These are phyloP conservation scores for Gryllus longicercus DNA, from an alignment of 2,888 invertebrate species.

Conservation along the genomic window DNA sequence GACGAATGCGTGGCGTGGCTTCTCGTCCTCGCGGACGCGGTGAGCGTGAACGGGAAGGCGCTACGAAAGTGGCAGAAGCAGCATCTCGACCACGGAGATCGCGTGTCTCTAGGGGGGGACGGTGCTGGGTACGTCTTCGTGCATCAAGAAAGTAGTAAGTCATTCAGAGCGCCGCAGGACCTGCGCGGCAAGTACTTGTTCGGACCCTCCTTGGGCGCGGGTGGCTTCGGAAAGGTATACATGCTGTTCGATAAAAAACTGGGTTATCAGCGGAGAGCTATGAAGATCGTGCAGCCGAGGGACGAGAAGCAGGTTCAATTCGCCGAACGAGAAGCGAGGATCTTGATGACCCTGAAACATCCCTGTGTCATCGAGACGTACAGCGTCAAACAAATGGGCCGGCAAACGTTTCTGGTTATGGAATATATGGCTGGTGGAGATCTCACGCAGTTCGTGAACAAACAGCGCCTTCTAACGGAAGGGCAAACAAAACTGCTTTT, in stretches of 20 bases:
- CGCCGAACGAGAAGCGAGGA: background rate
- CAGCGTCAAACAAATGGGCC: background rate
- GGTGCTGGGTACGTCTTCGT: background rate
- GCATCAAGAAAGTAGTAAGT: background rate
- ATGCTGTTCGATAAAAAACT: background rate
- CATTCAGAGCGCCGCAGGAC: background rate
- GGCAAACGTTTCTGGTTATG: background rate
- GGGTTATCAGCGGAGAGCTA: background rate
- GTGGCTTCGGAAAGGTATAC: background rate
- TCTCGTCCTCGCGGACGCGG: accelerated
- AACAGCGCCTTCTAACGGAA: background rate
- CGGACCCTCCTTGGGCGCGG: background rate
- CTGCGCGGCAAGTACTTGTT: background rate
- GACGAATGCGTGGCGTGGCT: too few species aligned
- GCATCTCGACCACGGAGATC: too few species aligned
- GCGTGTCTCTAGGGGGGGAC: too few species aligned
- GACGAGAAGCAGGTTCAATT: background rate
- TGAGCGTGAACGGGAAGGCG: too few species aligned
- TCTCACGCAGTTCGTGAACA: background rate
- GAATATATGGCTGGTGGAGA: background rate
- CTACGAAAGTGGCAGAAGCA: too few species aligned
- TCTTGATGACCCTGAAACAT: background rate
- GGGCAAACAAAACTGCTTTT: background rate
- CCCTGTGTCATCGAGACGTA: background rate
- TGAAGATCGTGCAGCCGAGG: background rate